Conservation (phyloP, 1,140 invertebrate species). For the Brachionus koreanus region DNA sequence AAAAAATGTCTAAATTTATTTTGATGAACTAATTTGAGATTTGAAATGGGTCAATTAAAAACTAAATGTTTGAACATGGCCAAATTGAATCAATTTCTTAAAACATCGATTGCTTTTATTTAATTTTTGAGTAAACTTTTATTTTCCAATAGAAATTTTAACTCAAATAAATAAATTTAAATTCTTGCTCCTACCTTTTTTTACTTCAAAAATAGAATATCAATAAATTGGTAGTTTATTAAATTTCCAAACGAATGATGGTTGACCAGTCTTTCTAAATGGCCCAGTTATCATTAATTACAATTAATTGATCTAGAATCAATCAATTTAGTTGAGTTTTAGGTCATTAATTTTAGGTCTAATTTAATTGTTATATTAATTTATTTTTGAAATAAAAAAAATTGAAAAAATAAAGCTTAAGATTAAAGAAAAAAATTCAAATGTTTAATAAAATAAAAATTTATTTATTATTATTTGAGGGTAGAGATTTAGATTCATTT, state of each 20-base stretch:
- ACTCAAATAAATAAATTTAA: no score
- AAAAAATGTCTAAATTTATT: background rate
- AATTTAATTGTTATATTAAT: no score
- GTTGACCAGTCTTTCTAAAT: background rate
- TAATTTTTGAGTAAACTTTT: background rate
- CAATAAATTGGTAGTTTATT: no score
- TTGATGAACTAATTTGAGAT: background rate
- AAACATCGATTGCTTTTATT: background rate
- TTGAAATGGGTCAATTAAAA: conserved; percentile 3
- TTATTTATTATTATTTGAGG: no score
- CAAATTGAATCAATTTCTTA: background rate
- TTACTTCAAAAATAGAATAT: no score
- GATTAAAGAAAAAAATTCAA: no score
- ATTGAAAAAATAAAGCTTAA: no score
- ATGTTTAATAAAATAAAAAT: no score
- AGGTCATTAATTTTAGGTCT: background rate
- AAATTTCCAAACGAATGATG: background rate
- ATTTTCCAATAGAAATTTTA: background rate
- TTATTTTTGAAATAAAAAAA: no score
- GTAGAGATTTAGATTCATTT: no score
- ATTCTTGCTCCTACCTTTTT: no score
- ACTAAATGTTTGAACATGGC: background rate
- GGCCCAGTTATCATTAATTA: background rate
- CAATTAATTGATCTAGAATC: no score
- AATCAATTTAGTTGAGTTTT: background rate